A percentile compares a stretch with the other conserved stretches of the same genome.
Conservation (phyloP, 2,113 vertebrate genomes). For the Lontra canadensis region DNA sequence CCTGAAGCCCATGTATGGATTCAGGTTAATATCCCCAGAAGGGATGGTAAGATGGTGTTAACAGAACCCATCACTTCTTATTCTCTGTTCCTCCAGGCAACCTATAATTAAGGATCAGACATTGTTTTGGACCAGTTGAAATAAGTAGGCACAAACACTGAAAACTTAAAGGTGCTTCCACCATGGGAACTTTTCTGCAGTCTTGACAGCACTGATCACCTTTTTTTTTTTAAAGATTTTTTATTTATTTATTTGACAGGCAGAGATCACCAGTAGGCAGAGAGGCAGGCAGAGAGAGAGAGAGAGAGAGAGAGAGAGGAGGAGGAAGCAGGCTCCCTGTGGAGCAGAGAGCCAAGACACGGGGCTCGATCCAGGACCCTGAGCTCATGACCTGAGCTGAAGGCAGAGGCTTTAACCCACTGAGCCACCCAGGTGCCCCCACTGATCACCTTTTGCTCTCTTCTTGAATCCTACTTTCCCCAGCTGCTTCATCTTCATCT, state of each 20-base stretch:
- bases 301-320: too few species aligned
- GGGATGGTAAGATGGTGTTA: not conserved
- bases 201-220: not conserved
- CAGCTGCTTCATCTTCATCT: not conserved
- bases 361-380: too few species aligned
- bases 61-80: not conserved
- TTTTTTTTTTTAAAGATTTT: not conserved
- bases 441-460: not conserved
- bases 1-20: not conserved
- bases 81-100: not conserved
- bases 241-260: too few species aligned
- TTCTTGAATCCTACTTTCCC: not conserved
- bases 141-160: not conserved
- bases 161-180: conserved; percentile 34
- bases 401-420: too few species aligned
- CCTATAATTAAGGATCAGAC: not conserved
- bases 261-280: too few species aligned
- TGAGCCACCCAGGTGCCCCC: not conserved
- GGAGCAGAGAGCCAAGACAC: too few species aligned
- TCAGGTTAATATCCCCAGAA: not conserved
- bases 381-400: too few species aligned
- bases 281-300: too few species aligned
- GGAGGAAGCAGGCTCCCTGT: too few species aligned
- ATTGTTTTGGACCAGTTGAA: conserved; percentile 8
- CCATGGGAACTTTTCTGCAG: not conserved